Percentiles rank a stretch among this genome's conserved stretches.
Conservation (phyloP, 2,113 vertebrate species). For the Tragelaphus imberbis region DNA sequence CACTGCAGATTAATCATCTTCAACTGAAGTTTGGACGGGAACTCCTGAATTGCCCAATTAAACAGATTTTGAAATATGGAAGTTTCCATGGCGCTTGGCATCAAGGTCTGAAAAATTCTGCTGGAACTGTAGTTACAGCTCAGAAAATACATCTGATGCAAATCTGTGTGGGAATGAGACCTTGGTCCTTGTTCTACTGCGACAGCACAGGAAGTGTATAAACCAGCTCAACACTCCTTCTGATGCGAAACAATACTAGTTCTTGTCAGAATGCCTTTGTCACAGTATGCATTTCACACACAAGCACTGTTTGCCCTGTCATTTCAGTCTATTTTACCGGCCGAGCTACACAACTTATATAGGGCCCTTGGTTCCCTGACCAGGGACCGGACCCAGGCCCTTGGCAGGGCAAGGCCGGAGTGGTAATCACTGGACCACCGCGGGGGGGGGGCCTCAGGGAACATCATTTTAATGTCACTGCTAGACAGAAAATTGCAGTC, state of each 20-base stretch:
- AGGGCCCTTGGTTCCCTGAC: no score
- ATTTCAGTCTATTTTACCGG: background rate
- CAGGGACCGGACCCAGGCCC: background rate
- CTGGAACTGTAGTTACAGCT: background rate
- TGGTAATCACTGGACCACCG: background rate
- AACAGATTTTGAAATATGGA: conserved; percentile 21
- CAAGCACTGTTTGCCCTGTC: background rate
- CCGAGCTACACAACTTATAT: accelerated
- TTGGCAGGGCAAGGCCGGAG: background rate
- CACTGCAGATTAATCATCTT: background rate
- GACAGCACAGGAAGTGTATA: background rate
- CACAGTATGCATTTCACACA: background rate
- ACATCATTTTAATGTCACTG: background rate
- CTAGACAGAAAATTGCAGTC: background rate
- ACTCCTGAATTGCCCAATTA: background rate
- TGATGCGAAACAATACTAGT: background rate
- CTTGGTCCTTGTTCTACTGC: background rate
- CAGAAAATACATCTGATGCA: background rate
- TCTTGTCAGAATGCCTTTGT: background rate
- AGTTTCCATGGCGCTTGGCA: background rate
- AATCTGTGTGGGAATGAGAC: background rate
- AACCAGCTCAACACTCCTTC: background rate
- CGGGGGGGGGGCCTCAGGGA: background rate
- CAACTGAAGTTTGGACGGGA: background rate
- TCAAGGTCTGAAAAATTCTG: background rate